Conservation (phyloP, 2,797 vertebrate species). For the Lacerta bilineata region DNA sequence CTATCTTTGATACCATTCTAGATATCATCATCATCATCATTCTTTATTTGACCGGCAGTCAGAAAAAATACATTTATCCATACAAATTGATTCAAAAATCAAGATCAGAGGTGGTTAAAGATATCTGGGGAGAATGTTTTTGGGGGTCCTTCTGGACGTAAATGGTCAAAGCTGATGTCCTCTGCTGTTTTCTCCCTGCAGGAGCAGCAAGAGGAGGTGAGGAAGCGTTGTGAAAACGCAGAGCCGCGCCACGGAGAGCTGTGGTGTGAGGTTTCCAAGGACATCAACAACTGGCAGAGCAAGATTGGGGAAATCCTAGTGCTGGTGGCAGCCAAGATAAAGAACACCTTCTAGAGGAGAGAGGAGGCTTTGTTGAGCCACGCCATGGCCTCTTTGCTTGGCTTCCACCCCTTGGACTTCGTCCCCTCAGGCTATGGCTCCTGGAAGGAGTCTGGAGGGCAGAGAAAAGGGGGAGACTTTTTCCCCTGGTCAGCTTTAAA, state of each 20-base stretch:
- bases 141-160: not conserved
- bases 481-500: not conserved
- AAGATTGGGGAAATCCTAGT: constrained; percentile 94
- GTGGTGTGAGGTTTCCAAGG: constrained; percentile 98
- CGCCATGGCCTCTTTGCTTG: not conserved
- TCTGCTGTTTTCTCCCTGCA: constrained; percentile 40
- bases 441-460: not conserved
- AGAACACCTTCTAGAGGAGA: constrained; percentile 91
- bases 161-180: too few relatives aligned
- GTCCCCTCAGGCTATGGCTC: not conserved
- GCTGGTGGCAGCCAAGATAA: constrained; percentile 91
- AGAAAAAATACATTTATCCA: too few relatives aligned
- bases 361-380: not conserved
- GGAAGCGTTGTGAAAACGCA: constrained; percentile 93
- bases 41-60: too few relatives aligned
- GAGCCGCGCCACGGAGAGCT: constrained; percentile 97
- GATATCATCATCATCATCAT: too few relatives aligned
- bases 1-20: too few relatives aligned
- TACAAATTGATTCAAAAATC: too few relatives aligned
- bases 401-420: accelerated
- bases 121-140: accelerated
- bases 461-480: not conserved
- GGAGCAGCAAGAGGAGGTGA: constrained; percentile 96
- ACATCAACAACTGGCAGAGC: constrained; percentile 96
- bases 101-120: too few relatives aligned